Evolutionary conservation across 2,888 invertebrate genomes (phyloP), one percentile per base, ranked within the genome.

Genomic region (Microplitis deprimator): DNA sequence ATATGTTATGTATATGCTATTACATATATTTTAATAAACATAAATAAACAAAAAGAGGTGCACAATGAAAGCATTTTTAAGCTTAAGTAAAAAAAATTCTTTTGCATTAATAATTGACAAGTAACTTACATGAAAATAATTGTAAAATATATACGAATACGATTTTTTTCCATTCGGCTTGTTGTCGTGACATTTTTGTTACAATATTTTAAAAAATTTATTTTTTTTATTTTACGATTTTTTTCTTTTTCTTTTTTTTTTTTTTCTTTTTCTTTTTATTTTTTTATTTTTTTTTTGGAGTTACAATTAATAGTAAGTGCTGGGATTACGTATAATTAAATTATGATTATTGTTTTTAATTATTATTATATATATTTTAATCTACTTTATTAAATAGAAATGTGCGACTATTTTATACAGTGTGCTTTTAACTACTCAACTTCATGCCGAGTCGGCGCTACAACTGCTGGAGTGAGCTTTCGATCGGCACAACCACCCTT

Each of bases 391-490:
- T 84, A 83, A 84, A 83, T 84, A 86, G 80, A 87, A 87, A 87
- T 84, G 87, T 86, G 86, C 85, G 84, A 85, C 88, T 87, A 87
- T 85, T 85, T 86, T 87, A 85, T 87, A 87, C 86, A 87, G 87
- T 87, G 88, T 88, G 88, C 87, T 87, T 86, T 87, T 86, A 87
- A 88, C 88, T 88, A 88, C 88, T 85, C 85, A 87, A 88, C 87
- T 87, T 87, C 84, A 85, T 84, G 88, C 87, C 87, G 88, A 86
- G 88, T 88, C 88, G 88, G 87, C 88, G 88, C 88, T 88, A 88
- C 88, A 87, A 89, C 88, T 89, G 77, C 73, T 65, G 86, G 85
- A 79, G 75, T 79, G 79, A 60, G 80, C 79, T 81, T 83, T 83
- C 83, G 83, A 83, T 85, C 84, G 84, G 80, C 83, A 82, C 81